A percentile compares a stretch with the other conserved stretches of the same genome.
These are phyloP conservation scores for Morpho helenor DNA, from an alignment of 2,888 invertebrate species.

Conservation along the genomic window DNA sequence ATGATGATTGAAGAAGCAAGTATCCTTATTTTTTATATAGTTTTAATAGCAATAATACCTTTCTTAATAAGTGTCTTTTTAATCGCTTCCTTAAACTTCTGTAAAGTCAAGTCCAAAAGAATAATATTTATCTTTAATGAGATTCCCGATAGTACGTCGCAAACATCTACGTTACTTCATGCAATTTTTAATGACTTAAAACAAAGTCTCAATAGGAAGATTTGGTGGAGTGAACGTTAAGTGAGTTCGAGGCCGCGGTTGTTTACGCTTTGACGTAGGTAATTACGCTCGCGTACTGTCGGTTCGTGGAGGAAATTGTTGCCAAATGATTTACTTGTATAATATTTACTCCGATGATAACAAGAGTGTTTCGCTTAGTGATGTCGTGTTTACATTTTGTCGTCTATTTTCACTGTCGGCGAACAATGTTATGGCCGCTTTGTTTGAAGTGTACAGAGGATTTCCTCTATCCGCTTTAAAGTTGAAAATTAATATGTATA, in stretches of 20 bases:
- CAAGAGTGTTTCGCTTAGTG: constrained; percentile 27
- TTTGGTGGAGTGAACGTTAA: constrained; percentile 49
- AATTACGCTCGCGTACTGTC: constrained; percentile 45
- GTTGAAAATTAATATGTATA: neutral
- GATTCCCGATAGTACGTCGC: neutral
- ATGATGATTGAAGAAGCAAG: too few species aligned
- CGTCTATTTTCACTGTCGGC: constrained; percentile 20
- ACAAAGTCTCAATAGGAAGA: constrained; percentile 33
- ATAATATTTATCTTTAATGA: too few species aligned
- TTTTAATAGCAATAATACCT: too few species aligned
- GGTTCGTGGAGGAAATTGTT: constrained; percentile 45
- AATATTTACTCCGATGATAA: constrained; percentile 33
- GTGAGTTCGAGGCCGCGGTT: constrained; percentile 56
- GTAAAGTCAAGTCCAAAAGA: too few species aligned
- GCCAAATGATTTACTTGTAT: constrained; percentile 49
- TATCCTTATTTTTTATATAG: neutral
- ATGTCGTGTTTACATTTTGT: constrained; percentile 23
- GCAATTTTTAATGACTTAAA: constrained; percentile 21
- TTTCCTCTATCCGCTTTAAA: constrained; percentile 15
- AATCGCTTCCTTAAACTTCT: too few species aligned
- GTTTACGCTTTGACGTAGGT: constrained; percentile 52
- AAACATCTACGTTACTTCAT: constrained; percentile 2
- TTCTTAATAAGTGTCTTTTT: too few species aligned
- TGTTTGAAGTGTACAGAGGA: constrained; percentile 15
- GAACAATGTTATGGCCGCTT: constrained; percentile 13